Percentiles rank a stretch among this genome's conserved stretches.
These are phyloP conservation scores for Pristiophorus japonicus DNA, from an alignment of 2,113 vertebrate species.

Conservation along the genomic window DNA sequence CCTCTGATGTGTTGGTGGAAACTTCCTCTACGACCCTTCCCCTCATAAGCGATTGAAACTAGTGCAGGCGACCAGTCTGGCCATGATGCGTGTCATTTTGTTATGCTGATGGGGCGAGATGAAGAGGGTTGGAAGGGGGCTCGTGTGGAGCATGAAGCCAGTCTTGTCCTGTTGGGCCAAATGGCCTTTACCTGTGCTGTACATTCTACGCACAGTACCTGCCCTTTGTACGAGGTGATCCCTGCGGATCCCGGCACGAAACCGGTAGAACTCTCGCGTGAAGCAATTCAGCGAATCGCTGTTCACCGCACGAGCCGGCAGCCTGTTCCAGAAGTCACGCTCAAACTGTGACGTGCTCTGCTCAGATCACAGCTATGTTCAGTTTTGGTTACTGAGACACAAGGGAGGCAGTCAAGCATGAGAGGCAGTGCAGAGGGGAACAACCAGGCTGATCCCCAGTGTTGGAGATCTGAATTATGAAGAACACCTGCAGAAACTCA, in stretches of 20 bases:
- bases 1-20: not conserved
- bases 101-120: not conserved
- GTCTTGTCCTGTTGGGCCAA: not conserved
- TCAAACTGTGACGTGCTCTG: too few species aligned
- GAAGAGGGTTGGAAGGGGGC: not conserved
- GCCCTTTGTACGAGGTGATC: not conserved
- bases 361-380: not conserved
- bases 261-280: not conserved
- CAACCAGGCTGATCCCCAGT: not conserved
- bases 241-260: too few species aligned
- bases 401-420: not conserved
- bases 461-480: not conserved
- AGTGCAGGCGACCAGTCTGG: not conserved
- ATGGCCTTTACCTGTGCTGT: not conserved
- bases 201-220: not conserved
- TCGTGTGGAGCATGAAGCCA: not conserved
- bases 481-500: not conserved
- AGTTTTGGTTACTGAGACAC: not conserved
- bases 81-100: not conserved
- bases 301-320: not conserved
- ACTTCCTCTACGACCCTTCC: not conserved
- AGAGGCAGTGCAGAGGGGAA: not conserved
- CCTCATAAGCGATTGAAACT: not conserved
- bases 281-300: not conserved
- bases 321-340: not conserved